phyloP scores from a whole-genome alignment of 2,113 vertebrate species.

The Pollachius pollachius region DNA sequence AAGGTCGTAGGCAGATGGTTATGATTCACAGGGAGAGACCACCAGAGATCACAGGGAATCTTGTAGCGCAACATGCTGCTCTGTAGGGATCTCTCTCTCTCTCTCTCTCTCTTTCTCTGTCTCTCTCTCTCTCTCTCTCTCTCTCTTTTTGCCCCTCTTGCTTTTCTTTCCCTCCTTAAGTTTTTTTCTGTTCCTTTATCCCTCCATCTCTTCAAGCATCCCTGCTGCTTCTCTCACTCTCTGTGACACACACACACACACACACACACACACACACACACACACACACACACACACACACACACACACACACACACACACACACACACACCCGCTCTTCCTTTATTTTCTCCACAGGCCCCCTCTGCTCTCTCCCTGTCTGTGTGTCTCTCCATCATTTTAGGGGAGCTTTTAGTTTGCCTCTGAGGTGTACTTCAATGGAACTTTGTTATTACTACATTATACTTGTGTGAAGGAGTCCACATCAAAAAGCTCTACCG shows the following conservation, averaged over 20 bases:
- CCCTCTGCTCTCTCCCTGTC: background rate
- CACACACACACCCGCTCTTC: background rate
- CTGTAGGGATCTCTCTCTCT: conserved; percentile 25
- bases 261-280: too few relatives aligned
- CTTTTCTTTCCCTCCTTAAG: background rate
- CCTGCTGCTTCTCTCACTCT: background rate
- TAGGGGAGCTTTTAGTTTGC: conserved; percentile 31
- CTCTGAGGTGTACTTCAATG: background rate
- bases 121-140: background rate
- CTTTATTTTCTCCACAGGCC: background rate
- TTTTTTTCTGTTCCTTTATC: conserved; percentile 11
- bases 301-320: too few relatives aligned
- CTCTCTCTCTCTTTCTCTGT: conserved; percentile 3
- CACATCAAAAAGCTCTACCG: too few relatives aligned
- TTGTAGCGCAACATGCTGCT: conserved; percentile 58
- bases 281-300: too few relatives aligned
- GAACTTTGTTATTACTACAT: background rate
- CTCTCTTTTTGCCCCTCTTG: background rate
- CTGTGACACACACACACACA: background rate
- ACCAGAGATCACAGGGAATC: conserved; percentile 48
- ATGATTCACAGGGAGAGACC: conserved; percentile 50
- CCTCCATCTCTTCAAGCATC: background rate
- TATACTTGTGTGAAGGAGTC: background rate
- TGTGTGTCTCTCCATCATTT: conserved; percentile 16
- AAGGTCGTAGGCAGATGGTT: conserved; percentile 59